phyloP scores from a whole-genome alignment of 2,888 invertebrate genomes.

The Ophion ventricosus region DNA sequence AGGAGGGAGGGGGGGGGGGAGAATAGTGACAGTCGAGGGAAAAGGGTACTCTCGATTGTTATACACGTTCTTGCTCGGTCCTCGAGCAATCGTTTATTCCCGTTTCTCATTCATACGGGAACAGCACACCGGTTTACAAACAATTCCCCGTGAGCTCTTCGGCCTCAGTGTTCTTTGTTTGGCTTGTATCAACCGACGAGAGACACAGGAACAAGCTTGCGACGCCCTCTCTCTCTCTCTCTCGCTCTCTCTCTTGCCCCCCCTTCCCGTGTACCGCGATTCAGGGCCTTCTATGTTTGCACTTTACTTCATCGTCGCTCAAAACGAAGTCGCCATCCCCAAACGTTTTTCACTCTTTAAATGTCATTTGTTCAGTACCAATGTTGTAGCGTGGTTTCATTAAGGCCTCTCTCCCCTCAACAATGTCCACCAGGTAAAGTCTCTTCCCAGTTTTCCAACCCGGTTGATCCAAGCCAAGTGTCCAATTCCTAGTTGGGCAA shows the following conservation, averaged over 20 bases:
- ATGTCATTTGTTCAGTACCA: not conserved
- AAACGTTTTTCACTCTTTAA: not conserved
- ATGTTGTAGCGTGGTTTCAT: not conserved
- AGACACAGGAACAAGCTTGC: conserved; percentile 21
- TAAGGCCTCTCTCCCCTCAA: not conserved
- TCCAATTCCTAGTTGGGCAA: too few species aligned
- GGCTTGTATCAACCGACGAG: conserved; percentile 12
- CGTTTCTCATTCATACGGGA: conserved; percentile 41
- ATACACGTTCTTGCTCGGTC: conserved; percentile 26
- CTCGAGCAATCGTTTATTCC: conserved; percentile 42
- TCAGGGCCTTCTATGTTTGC: too few species aligned
- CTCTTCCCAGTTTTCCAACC: too few species aligned
- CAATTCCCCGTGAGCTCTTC: conserved; percentile 32
- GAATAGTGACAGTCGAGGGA: not conserved
- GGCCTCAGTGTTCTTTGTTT: conserved; percentile 25
- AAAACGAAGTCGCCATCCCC: not conserved
- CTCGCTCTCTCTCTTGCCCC: not conserved
- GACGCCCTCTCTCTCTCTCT: not conserved
- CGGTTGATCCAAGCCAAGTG: too few species aligned
- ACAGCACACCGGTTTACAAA: conserved; percentile 19
- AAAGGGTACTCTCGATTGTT: conserved; percentile 39
- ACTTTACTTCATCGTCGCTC: not conserved
- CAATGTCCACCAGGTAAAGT: too few species aligned
- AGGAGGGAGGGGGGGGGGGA: not conserved
- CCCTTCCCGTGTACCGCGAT: not conserved